A percentile compares a stretch with the other conserved stretches of the same genome.
Conservation (phyloP, 1,140 invertebrate genomes). For the Agrypnia vestita region DNA sequence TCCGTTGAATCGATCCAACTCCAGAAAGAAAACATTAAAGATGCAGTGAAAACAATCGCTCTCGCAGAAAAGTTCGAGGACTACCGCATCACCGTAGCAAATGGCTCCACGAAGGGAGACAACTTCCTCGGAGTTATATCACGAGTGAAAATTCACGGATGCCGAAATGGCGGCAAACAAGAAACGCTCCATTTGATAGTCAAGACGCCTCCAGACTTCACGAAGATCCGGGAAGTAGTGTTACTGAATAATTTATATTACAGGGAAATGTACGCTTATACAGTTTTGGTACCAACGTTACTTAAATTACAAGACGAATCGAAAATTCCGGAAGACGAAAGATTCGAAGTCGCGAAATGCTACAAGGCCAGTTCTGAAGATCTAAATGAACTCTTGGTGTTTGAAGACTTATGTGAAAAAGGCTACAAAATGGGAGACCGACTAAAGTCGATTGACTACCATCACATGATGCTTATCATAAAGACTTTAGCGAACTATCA, state of each 20-base stretch:
- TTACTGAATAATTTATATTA: slow-evolving; percentile 63
- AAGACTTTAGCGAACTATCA: slow-evolving; percentile 73
- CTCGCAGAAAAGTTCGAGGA: slow-evolving; percentile 9
- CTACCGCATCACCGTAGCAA: background rate
- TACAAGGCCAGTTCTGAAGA: slow-evolving; percentile 64
- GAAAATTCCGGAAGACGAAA: slow-evolving; percentile 57
- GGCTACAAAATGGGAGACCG: slow-evolving; percentile 71
- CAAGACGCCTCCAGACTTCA: slow-evolving; percentile 64
- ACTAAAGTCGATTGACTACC: slow-evolving; percentile 65
- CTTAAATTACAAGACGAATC: slow-evolving; percentile 62
- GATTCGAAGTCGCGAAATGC: slow-evolving; percentile 66
- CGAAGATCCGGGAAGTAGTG: slow-evolving; percentile 63
- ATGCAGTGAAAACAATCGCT: slow-evolving; percentile 1
- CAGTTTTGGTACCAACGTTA: slow-evolving; percentile 64
- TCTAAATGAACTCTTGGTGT: slow-evolving; percentile 69
- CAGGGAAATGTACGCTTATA: slow-evolving; percentile 66
- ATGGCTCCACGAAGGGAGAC: slow-evolving; percentile 63
- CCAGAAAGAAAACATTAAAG: slow-evolving; percentile 5
- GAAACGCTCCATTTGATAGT: slow-evolving; percentile 59
- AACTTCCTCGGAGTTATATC: slow-evolving; percentile 67
- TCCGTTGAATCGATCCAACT: background rate
- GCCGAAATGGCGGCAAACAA: background rate
- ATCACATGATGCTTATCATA: slow-evolving; percentile 69
- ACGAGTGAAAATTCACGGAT: slow-evolving; percentile 58
- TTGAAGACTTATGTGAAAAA: slow-evolving; percentile 71